Percentiles rank a stretch among this genome's conserved stretches.
Evolutionary conservation across 2,113 vertebrate species (phyloP).

Genomic region (Herpetotheres cachinnans): DNA sequence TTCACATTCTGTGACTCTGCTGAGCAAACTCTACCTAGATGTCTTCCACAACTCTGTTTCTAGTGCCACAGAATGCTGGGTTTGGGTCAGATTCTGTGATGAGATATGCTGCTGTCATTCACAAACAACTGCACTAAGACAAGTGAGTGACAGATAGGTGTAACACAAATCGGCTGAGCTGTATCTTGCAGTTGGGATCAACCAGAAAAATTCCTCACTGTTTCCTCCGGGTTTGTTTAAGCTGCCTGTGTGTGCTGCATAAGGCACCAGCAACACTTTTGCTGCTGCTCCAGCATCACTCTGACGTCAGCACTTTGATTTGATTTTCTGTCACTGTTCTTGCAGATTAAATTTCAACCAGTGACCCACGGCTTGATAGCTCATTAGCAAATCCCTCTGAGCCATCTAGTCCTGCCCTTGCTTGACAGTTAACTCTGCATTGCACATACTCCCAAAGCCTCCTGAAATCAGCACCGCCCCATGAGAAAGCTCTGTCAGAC

Average conservation of each 20-base stretch:
- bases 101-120: neutral
- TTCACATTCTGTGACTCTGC: neutral
- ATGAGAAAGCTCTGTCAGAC: neutral
- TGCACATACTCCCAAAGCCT: neutral
- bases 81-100: neutral
- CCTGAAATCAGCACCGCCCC: neutral
- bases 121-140: neutral
- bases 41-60: neutral
- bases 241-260: neutral
- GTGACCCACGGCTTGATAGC: conserved; percentile 33
- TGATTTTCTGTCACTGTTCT: conserved; percentile 57
- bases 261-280: neutral
- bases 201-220: neutral
- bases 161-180: neutral
- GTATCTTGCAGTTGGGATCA: neutral
- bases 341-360: conserved; percentile 37
- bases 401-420: neutral
- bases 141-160: neutral
- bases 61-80: neutral
- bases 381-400: conserved; percentile 45
- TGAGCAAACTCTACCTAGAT: neutral
- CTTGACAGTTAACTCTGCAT: neutral
- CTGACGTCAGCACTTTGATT: conserved; percentile 8
- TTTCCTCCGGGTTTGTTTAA: neutral
- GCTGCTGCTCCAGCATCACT: neutral